These are phyloP conservation scores for Nomada ruficornis DNA, from an alignment of 2,888 invertebrate species.

Conservation along the genomic window DNA sequence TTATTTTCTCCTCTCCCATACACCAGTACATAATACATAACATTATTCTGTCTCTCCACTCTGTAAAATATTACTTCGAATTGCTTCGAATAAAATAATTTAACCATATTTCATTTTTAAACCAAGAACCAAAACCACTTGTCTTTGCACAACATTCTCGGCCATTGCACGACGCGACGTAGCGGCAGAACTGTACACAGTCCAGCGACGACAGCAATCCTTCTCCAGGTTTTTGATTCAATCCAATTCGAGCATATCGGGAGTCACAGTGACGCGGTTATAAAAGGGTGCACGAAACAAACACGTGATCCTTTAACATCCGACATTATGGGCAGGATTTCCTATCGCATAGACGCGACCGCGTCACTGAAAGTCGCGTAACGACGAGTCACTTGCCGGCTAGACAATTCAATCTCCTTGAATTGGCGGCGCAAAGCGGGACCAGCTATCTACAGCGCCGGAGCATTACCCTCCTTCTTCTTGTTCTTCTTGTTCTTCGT, in stretches of 20 bases:
- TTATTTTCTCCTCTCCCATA: too few species aligned
- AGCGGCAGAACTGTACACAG: neutral
- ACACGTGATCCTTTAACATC: slow-evolving; percentile 10
- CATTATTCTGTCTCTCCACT: too few species aligned
- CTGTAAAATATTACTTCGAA: too few species aligned
- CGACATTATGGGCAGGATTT: slow-evolving; percentile 48
- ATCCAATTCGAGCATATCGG: neutral
- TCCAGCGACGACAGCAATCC: neutral
- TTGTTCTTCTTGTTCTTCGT: slow-evolving; percentile 15
- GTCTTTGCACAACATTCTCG: too few species aligned
- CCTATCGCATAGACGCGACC: slow-evolving; percentile 30
- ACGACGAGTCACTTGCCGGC: slow-evolving; percentile 62
- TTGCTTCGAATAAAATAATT: too few species aligned
- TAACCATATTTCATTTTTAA: too few species aligned
- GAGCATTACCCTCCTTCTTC: slow-evolving; percentile 65
- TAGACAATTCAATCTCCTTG: slow-evolving; percentile 69
- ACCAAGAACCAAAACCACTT: too few species aligned
- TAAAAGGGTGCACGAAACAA: slow-evolving; percentile 3
- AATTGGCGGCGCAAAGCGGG: slow-evolving; percentile 57
- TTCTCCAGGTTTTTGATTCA: neutral
- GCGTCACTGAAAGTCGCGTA: slow-evolving; percentile 61
- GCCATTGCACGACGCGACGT: neutral
- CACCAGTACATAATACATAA: too few species aligned
- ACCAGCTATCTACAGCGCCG: slow-evolving; percentile 57
- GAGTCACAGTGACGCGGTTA: neutral